Conservation (phyloP, 2,888 invertebrate genomes). For the Aelia acuminata region DNA sequence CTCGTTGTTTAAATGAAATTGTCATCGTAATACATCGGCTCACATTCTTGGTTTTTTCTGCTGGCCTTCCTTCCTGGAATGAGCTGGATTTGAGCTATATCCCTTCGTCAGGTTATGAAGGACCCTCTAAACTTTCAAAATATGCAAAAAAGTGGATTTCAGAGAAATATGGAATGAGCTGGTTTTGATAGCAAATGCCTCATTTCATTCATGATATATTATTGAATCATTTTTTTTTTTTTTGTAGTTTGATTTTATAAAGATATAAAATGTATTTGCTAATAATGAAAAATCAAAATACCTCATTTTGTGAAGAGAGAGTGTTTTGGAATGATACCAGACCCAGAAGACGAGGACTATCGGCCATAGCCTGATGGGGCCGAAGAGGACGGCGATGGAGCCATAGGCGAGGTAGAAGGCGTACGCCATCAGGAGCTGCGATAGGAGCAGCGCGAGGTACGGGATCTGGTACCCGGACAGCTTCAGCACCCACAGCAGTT, state of each 20-base stretch:
- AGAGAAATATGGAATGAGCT: too few species aligned
- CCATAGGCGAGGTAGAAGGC: conserved; percentile 89
- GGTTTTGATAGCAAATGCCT: too few species aligned
- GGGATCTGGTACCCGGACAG: conserved; percentile 29
- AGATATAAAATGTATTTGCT: neutral
- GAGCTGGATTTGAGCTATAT: too few species aligned
- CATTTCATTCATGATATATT: neutral
- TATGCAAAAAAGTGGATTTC: too few species aligned
- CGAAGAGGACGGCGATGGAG: conserved; percentile 80
- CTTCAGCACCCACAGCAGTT: neutral
- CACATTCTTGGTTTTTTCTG: too few species aligned
- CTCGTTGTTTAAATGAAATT: too few species aligned
- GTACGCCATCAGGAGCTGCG: conserved; percentile 78
- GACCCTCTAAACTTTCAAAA: too few species aligned
- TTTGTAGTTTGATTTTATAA: too few species aligned
- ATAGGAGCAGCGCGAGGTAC: conserved; percentile 71
- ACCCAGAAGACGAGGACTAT: conserved; percentile 77
- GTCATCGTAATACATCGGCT: too few species aligned
- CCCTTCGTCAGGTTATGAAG: too few species aligned
- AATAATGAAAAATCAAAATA: conserved; percentile 68
- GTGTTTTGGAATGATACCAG: conserved; percentile 77
- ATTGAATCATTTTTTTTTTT: neutral
- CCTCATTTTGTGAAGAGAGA: conserved; percentile 77
- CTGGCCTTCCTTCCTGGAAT: too few species aligned
- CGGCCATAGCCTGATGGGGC: conserved; percentile 87